A percentile compares a stretch with the other conserved stretches of the same genome.
phyloP scores from a whole-genome alignment of 2,888 invertebrate species.

The Timandra comae region DNA sequence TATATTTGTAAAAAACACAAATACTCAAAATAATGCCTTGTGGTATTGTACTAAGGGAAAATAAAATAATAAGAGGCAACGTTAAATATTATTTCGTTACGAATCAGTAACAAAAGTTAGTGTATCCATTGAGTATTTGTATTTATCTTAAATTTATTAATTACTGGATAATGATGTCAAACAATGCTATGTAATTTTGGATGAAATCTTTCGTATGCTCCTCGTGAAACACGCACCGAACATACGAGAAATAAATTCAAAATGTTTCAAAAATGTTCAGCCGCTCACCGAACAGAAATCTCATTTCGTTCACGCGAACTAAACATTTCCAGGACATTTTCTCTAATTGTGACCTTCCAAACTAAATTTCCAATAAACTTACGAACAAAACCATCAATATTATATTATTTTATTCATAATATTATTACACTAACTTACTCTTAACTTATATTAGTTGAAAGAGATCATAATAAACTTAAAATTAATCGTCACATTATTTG shows the following conservation, averaged over 20 bases:
- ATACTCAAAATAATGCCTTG: conserved; percentile 54
- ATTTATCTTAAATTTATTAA: conserved; percentile 47
- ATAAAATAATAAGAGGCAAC: conserved; percentile 32
- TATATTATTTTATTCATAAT: conserved; percentile 14
- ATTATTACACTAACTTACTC: conserved; percentile 31
- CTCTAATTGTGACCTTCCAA: conserved; percentile 35
- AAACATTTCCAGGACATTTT: conserved; percentile 41
- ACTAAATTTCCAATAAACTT: conserved; percentile 19
- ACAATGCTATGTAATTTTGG: conserved; percentile 9
- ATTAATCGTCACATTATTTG: conserved; percentile 64
- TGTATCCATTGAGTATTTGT: conserved; percentile 68
- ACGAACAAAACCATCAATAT: conserved; percentile 13
- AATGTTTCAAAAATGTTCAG: conserved; percentile 46
- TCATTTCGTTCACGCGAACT: conserved; percentile 45
- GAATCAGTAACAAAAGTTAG: conserved; percentile 37
- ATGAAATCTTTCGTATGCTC: conserved; percentile 26
- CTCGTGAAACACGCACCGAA: conserved; percentile 31
- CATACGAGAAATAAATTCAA: conserved; percentile 27
- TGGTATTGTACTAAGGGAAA: conserved; percentile 28
- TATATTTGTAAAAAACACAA: conserved; percentile 57
- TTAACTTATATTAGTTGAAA: conserved; percentile 66
- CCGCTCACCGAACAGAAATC: conserved; percentile 43
- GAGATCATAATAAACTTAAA: conserved; percentile 76
- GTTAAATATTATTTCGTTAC: conserved; percentile 30
- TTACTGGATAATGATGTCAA: conserved; percentile 16